Evolutionary conservation across 2,888 invertebrate species (phyloP).

Genomic region (Drosophila dives): DNA sequence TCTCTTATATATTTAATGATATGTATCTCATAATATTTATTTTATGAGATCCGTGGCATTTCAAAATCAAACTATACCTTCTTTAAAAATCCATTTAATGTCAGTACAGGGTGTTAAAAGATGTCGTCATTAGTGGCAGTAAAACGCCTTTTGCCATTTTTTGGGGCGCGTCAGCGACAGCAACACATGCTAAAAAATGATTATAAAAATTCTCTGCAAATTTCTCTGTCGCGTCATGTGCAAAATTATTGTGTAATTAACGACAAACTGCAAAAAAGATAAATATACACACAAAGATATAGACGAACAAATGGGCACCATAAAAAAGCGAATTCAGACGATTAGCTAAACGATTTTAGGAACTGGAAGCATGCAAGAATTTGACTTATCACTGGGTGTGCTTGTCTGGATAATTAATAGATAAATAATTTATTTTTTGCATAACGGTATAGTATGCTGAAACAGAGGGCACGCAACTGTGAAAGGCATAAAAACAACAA

Average conservation of each 20-base stretch:
- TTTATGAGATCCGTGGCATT: not conserved
- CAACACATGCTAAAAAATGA: constrained; percentile 59
- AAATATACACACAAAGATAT: constrained; percentile 17
- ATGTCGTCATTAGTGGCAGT: constrained; percentile 59
- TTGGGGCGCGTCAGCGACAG: constrained; percentile 56
- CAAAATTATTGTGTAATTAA: constrained; percentile 78
- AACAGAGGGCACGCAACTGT: not conserved
- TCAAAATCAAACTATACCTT: not conserved
- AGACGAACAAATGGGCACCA: constrained; percentile 35
- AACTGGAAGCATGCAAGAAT: constrained; percentile 43
- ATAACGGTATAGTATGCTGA: not conserved
- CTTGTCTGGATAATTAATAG: constrained; percentile 69
- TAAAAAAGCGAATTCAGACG: constrained; percentile 39
- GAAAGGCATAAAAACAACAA: not conserved
- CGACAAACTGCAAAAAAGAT: constrained; percentile 28
- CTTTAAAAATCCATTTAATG: not conserved
- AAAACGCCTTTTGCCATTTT: constrained; percentile 51
- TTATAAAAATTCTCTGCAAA: constrained; percentile 57
- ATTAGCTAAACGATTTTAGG: constrained; percentile 56
- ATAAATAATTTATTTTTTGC: constrained; percentile 52
- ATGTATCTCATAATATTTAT: not conserved
- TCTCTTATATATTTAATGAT: not conserved
- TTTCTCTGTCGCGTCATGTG: constrained; percentile 68
- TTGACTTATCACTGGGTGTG: constrained; percentile 41
- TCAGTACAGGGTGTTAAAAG: constrained; percentile 14